Conservation (phyloP, 2,888 invertebrate genomes). For the Neelides folsomi region DNA sequence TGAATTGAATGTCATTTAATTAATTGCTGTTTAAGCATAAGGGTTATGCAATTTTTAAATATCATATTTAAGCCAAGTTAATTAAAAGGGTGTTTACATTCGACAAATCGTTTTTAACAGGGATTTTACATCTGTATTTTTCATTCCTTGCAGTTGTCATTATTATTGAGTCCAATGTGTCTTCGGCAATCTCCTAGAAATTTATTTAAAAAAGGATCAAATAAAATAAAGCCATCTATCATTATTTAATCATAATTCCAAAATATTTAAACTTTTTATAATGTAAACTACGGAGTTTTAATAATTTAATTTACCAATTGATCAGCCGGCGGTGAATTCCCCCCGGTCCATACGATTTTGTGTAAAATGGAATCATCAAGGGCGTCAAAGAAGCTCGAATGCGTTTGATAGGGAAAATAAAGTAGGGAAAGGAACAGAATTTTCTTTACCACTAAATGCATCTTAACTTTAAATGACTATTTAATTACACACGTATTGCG, state of each 20-base stretch:
- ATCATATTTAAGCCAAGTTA: neutral
- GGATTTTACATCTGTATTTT: slow-evolving; percentile 67
- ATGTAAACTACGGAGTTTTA: neutral
- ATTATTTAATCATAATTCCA: neutral
- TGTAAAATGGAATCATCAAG: slow-evolving; percentile 71
- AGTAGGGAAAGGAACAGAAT: too few species aligned
- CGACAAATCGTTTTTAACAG: slow-evolving; percentile 36
- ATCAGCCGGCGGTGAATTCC: slow-evolving; percentile 31
- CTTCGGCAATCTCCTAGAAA: slow-evolving; percentile 16
- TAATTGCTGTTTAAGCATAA: too few species aligned
- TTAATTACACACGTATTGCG: too few species aligned
- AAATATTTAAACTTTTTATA: neutral
- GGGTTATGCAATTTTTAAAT: too few species aligned
- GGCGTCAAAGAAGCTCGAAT: slow-evolving; percentile 46
- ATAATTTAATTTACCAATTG: slow-evolving; percentile 4
- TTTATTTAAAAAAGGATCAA: slow-evolving; percentile 26
- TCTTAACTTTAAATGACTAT: too few species aligned
- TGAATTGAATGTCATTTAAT: too few species aligned
- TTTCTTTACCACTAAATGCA: too few species aligned
- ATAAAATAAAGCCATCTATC: neutral
- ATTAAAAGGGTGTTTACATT: slow-evolving; percentile 1
- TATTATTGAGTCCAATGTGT: slow-evolving; percentile 46
- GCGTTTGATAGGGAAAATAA: too few species aligned
- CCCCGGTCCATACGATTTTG: slow-evolving; percentile 63
- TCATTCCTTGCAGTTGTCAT: slow-evolving; percentile 66